phyloP scores from a whole-genome alignment of 2,113 vertebrate species.

The Atractosteus spatula region DNA sequence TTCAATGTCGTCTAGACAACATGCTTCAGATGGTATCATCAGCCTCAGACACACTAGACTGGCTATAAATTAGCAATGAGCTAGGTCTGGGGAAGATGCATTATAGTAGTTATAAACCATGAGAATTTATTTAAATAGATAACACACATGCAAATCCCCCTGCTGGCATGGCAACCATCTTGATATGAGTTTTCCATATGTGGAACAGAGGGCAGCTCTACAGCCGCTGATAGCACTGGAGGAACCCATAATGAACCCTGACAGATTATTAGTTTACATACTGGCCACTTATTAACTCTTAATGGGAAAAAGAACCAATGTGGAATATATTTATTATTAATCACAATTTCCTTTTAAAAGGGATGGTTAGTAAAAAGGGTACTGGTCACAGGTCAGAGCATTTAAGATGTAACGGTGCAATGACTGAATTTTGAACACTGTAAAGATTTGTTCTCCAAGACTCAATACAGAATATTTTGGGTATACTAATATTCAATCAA shows the following conservation, averaged over 20 bases:
- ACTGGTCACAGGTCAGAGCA: no score
- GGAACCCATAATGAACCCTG: conserved; percentile 75
- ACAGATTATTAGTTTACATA: conserved; percentile 73
- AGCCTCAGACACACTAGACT: conserved; percentile 80
- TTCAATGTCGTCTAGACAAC: conserved; percentile 89
- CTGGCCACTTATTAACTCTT: conserved; percentile 80
- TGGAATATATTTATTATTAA: conserved; percentile 33
- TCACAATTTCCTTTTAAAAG: no score
- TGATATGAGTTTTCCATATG: conserved; percentile 87
- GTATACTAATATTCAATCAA: no score
- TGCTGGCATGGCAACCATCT: conserved; percentile 88
- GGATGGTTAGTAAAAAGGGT: no score
- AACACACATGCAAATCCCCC: conserved; percentile 92
- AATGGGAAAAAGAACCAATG: conserved; percentile 51
- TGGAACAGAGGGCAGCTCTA: conserved; percentile 77
- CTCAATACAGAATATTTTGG: no score
- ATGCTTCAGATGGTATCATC: conserved; percentile 80
- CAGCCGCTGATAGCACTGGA: conserved; percentile 64
- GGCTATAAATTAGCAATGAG: conserved; percentile 92
- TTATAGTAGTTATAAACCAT: conserved; percentile 86
- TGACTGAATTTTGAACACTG: no score
- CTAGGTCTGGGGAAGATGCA: conserved; percentile 79
- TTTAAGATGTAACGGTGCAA: no score
- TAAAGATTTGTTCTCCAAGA: no score
- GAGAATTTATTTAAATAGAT: conserved; percentile 97